phyloP scores from a whole-genome alignment of 1,140 invertebrate species.

The Macrotrachela quadricornifera region DNA sequence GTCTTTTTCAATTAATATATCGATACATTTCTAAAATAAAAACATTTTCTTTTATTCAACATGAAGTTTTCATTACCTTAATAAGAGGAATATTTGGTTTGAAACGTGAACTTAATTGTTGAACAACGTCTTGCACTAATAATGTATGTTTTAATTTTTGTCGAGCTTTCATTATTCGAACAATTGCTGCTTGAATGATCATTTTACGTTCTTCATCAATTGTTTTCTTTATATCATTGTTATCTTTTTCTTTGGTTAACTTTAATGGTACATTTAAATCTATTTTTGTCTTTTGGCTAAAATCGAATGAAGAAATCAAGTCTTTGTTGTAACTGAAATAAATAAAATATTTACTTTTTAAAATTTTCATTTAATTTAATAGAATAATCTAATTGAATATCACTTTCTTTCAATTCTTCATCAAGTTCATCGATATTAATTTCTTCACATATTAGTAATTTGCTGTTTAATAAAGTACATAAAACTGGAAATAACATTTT shows the following conservation, averaged over 20 bases:
- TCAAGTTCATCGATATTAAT: too few species aligned
- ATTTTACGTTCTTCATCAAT: slow-evolving; percentile 95
- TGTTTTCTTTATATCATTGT: slow-evolving; percentile 88
- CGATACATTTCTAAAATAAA: slow-evolving; percentile 78
- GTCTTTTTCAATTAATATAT: slow-evolving; percentile 97
- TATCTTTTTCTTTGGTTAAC: too few species aligned
- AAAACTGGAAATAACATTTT: slow-evolving; percentile 51
- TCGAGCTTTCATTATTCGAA: slow-evolving; percentile 97
- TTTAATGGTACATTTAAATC: slow-evolving; percentile 95
- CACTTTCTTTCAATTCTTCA: too few species aligned
- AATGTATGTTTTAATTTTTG: slow-evolving; percentile 87
- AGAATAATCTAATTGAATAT: too few species aligned
- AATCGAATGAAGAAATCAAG: too few species aligned
- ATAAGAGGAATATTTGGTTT: slow-evolving; percentile 91
- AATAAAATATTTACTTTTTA: too few species aligned
- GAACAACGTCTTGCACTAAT: slow-evolving; percentile 77
- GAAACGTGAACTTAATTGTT: slow-evolving; percentile 76
- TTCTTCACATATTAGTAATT: slow-evolving; percentile 57
- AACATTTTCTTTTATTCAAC: slow-evolving; percentile 10
- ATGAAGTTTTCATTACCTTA: slow-evolving; percentile 52
- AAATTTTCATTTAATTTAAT: too few species aligned
- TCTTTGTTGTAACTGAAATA: too few species aligned
- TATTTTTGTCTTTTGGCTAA: slow-evolving; percentile 84
- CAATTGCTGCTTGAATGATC: slow-evolving; percentile 90
- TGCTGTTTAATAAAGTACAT: slow-evolving; percentile 53